Percentiles rank a stretch among this genome's conserved stretches.
Evolutionary conservation across 2,797 vertebrate species (phyloP).

Genomic region (Epinephelus coioides): DNA sequence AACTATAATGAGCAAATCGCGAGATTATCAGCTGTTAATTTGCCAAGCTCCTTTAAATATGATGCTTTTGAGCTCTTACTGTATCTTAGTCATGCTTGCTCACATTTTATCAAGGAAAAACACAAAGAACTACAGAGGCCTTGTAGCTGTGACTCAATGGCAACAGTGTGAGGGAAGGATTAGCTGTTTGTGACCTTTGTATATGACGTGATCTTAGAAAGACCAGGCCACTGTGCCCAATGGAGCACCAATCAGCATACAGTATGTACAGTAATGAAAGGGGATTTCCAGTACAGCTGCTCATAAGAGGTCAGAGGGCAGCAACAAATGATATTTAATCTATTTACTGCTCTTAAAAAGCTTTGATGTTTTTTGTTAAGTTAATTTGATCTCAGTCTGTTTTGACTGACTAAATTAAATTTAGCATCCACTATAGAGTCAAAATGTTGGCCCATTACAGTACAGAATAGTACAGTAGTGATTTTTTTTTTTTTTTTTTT

Average conservation of each 20-base stretch:
- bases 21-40: slow-evolving; percentile 49
- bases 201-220: neutral
- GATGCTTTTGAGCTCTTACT: slow-evolving; percentile 19
- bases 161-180: neutral
- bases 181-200: neutral
- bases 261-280: slow-evolving; percentile 6
- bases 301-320: slow-evolving; percentile 17
- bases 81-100: slow-evolving; percentile 21
- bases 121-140: neutral
- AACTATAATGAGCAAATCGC: slow-evolving; percentile 67
- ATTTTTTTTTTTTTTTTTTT: neutral
- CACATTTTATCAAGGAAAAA: slow-evolving; percentile 25
- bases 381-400: slow-evolving; percentile 10
- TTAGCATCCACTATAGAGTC: slow-evolving; percentile 2
- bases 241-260: slow-evolving; percentile 19
- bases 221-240: neutral
- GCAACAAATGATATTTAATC: slow-evolving; percentile 10
- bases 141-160: neutral
- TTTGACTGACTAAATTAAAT: slow-evolving; percentile 22
- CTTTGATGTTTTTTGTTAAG: slow-evolving; percentile 6
- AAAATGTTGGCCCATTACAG: neutral
- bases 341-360: slow-evolving; percentile 23
- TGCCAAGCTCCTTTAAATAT: slow-evolving; percentile 22
- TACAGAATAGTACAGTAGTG: neutral
- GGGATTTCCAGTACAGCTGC: slow-evolving; percentile 24